phyloP scores from a whole-genome alignment of 2,888 invertebrate species.

The Dexiosoma caninum region DNA sequence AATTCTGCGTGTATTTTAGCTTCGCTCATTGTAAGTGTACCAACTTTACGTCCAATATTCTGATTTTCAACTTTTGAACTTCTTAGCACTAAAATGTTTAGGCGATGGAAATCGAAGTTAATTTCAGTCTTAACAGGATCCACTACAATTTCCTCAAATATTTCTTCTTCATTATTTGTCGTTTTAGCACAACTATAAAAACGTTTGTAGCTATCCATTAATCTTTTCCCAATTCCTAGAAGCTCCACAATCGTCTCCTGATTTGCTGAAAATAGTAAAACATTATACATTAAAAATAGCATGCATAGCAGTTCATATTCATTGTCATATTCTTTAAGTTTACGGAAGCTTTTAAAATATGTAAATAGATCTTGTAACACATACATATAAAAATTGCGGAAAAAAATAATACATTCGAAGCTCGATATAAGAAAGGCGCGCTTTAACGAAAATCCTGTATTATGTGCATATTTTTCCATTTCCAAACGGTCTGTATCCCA shows the following conservation, averaged over 20 bases:
- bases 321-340: no score
- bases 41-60: slow-evolving; percentile 90
- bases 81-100: slow-evolving; percentile 91
- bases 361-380: no score
- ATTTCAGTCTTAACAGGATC: slow-evolving; percentile 81
- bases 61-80: slow-evolving; percentile 86
- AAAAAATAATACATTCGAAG: no score
- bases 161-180: neutral
- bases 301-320: no score
- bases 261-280: slow-evolving; percentile 83
- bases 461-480: no score
- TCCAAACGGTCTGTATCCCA: no score
- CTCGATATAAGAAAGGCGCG: no score
- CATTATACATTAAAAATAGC: no score
- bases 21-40: slow-evolving; percentile 94
- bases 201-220: slow-evolving; percentile 79
- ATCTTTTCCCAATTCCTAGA: slow-evolving; percentile 90
- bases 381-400: no score
- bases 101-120: slow-evolving; percentile 93
- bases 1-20: slow-evolving; percentile 91
- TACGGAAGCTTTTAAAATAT: no score
- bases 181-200: neutral
- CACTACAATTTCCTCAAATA: slow-evolving; percentile 56
- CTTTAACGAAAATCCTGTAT: no score
- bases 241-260: slow-evolving; percentile 97